These are phyloP conservation scores for Ia io DNA, from an alignment of 2,113 vertebrate genomes.

Conservation along the genomic window DNA sequence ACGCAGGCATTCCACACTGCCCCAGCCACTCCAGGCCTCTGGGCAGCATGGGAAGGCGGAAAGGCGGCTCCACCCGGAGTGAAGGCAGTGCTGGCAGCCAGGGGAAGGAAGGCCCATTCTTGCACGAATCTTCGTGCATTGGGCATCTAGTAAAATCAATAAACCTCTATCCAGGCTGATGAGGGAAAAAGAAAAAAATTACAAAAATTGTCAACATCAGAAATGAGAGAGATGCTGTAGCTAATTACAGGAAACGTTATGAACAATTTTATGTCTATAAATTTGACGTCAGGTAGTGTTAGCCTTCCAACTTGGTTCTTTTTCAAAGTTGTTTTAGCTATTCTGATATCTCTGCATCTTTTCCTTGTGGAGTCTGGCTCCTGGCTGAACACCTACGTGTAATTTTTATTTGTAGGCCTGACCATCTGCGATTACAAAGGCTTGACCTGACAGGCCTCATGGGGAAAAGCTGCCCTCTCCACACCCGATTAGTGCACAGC, in stretches of 20 bases:
- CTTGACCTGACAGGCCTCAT: background rate
- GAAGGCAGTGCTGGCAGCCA: too few relatives aligned
- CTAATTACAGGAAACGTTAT: background rate
- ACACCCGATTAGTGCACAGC: background rate
- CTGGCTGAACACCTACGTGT: background rate
- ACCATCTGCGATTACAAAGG: background rate
- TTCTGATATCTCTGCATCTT: background rate
- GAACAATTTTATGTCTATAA: background rate
- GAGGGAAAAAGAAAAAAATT: background rate
- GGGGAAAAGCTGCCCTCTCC: background rate
- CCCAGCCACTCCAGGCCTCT: too few relatives aligned
- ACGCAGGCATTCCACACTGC: too few relatives aligned
- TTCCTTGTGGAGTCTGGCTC: background rate
- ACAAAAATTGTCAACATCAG: background rate
- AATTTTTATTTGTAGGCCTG: background rate
- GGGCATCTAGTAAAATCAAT: background rate
- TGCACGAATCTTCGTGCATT: too few relatives aligned
- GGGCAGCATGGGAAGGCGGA: too few relatives aligned
- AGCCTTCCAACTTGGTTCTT: background rate
- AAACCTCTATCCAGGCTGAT: background rate
- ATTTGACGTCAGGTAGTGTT: background rate
- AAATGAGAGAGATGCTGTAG: background rate
- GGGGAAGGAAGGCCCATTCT: too few relatives aligned
- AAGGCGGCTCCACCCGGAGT: too few relatives aligned
- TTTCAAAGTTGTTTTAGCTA: background rate